Evolutionary conservation across 2,113 vertebrate species (phyloP), one percentile per base, ranked within the genome.

Genomic region (Poecilia latipinna): DNA sequence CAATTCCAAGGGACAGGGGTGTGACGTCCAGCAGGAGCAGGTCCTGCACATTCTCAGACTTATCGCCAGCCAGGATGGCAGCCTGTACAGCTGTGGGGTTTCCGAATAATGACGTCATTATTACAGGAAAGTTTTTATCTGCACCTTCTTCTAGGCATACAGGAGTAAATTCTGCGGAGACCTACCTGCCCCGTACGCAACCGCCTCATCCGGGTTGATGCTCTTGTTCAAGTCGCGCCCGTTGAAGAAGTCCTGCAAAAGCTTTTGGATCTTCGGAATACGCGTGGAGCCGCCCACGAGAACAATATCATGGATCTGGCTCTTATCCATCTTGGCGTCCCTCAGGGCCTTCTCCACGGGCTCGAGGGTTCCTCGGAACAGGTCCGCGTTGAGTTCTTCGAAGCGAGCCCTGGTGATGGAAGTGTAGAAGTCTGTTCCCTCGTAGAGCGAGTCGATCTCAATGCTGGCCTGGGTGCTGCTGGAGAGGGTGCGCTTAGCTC

Each of bases 31-130:
- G 67, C 78, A 98, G 82, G 12, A 98, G 94, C 66, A 97, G 91
- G 80, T 97, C 97, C 86, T 97, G 96, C 4, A 98, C 96, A n/a
- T 97, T 97, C 88, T 97, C 97, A n/a, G 97, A 97, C 80, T 96
- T 97, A 91, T 97, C 97, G 3, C 97, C 97, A 39, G 95, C 95
- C 80, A 97, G 80, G 75, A 98, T 97, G 81, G 96, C 97, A 1
- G 97, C 97, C 90, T 98, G 96, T 15, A 97, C 97, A 33, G 97
- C 97, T 96, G 86, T 74, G 29, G 29, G 63, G 54, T 86, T 80
- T 72, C 32, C 66, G 77, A 11, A 70, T 26, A 31, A 44, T 83
- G 26, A 86, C 74, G 37, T 19, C 7, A 68, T 11, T 3, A n/a
- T 35, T 7, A 51, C 8, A 62, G 24, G 2, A 82, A 12, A 57